These are phyloP conservation scores for Cosmia pyralina DNA, from an alignment of 2,888 invertebrate genomes.

Conservation along the genomic window DNA sequence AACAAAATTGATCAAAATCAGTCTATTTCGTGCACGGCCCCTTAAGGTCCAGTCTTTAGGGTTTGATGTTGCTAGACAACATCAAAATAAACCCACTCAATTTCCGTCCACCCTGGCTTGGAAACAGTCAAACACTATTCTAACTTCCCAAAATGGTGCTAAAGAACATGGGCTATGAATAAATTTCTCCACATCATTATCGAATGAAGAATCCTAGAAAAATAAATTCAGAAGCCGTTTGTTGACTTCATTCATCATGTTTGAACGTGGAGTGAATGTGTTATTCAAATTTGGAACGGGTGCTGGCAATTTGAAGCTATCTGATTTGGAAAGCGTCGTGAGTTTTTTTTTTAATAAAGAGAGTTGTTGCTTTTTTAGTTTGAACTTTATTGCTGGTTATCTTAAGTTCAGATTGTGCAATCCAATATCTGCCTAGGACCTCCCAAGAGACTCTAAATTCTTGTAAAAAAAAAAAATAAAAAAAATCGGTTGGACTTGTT, in stretches of 20 bases:
- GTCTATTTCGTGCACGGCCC: too few relatives aligned
- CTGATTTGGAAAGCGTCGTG: constrained; percentile 41
- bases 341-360: not conserved
- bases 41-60: too few relatives aligned
- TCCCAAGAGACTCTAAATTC: not conserved
- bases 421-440: not conserved
- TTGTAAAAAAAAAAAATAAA: not conserved
- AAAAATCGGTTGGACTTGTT: not conserved
- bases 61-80: not conserved
- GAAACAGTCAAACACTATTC: constrained; percentile 36
- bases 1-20: too few relatives aligned
- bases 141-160: not conserved
- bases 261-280: constrained; percentile 67
- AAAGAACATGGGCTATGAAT: constrained; percentile 37
- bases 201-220: constrained; percentile 59
- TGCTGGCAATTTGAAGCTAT: constrained; percentile 39
- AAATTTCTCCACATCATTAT: constrained; percentile 59
- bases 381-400: not conserved
- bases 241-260: constrained; percentile 70
- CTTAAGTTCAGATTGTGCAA: not conserved
- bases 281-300: constrained; percentile 61
- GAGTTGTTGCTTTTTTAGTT: not conserved
- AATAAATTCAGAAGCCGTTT: constrained; percentile 61
- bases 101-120: not conserved
- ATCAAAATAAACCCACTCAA: constrained; percentile 1